phyloP scores from a whole-genome alignment of 2,888 invertebrate genomes.

The Aelia acuminata region DNA sequence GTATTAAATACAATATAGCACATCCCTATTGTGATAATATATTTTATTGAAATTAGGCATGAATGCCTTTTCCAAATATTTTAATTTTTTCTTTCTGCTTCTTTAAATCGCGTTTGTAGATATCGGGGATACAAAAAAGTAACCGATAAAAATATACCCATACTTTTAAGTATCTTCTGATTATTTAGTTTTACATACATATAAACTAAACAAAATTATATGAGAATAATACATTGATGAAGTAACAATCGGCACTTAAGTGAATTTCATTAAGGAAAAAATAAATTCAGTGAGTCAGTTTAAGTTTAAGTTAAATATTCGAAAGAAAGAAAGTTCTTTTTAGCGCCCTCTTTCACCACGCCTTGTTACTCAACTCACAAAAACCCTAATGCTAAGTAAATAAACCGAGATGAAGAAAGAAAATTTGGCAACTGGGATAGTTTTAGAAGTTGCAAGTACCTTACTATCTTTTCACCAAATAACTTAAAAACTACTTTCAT shows the following conservation, averaged over 20 bases:
- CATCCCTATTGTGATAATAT: too few species aligned
- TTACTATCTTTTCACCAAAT: not conserved
- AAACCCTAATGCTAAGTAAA: slow-evolving; percentile 22
- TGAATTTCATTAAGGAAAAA: not conserved
- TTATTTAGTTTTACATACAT: too few species aligned
- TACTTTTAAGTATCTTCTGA: too few species aligned
- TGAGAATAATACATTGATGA: too few species aligned
- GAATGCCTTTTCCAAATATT: too few species aligned
- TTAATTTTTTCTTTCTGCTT: too few species aligned
- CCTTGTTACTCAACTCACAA: not conserved
- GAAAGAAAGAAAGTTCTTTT: not conserved
- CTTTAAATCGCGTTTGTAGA: too few species aligned
- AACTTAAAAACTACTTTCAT: not conserved
- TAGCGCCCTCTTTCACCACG: not conserved
- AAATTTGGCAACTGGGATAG: not conserved
- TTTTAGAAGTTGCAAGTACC: not conserved
- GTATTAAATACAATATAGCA: too few species aligned
- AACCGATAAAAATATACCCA: too few species aligned
- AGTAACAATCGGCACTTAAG: not conserved
- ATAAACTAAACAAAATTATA: too few species aligned
- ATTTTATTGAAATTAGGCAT: too few species aligned
- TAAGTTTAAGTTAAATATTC: not conserved
- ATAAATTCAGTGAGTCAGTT: not conserved
- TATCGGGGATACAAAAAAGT: too few species aligned
- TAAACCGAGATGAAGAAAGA: not conserved